phyloP scores from a whole-genome alignment of 2,797 vertebrate genomes.

The Poeciliopsis presidionis region DNA sequence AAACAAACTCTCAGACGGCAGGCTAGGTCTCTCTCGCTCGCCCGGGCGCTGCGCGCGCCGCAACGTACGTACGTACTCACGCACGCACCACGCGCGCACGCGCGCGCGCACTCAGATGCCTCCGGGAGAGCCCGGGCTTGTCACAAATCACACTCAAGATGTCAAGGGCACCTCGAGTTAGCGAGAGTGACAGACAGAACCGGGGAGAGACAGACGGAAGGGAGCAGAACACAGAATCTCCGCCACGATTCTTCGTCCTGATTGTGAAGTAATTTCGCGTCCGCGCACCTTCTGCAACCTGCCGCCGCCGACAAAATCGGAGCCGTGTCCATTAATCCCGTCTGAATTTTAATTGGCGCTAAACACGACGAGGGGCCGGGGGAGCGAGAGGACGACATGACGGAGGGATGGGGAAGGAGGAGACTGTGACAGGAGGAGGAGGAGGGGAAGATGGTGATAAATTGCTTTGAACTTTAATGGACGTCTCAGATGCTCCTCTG shows the following conservation, averaged over 20 bases:
- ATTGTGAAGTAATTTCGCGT: constrained; percentile 32
- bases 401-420: constrained; percentile 49
- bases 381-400: constrained; percentile 30
- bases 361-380: constrained; percentile 10
- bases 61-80: constrained; percentile 17
- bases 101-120: constrained; percentile 52
- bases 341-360: constrained; percentile 60
- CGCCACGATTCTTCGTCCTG: constrained; percentile 11
- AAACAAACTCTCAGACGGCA: constrained; percentile 16
- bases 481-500: constrained; percentile 72
- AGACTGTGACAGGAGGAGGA: constrained; percentile 56
- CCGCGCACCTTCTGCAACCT: constrained; percentile 34
- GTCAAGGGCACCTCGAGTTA: constrained; percentile 76
- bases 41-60: neutral
- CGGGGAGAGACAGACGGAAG: constrained; percentile 45
- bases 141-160: constrained; percentile 78
- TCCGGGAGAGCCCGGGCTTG: constrained; percentile 66
- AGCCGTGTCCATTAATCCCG: constrained; percentile 53
- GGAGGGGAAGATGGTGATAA: constrained; percentile 64
- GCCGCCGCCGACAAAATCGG: constrained; percentile 38
- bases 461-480: constrained; percentile 82
- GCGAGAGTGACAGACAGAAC: constrained; percentile 66
- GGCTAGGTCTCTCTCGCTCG: neutral
- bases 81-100: constrained; percentile 4
- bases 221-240: constrained; percentile 15